Conservation (phyloP, 2,888 invertebrate species). For the Drosophila atripex region DNA sequence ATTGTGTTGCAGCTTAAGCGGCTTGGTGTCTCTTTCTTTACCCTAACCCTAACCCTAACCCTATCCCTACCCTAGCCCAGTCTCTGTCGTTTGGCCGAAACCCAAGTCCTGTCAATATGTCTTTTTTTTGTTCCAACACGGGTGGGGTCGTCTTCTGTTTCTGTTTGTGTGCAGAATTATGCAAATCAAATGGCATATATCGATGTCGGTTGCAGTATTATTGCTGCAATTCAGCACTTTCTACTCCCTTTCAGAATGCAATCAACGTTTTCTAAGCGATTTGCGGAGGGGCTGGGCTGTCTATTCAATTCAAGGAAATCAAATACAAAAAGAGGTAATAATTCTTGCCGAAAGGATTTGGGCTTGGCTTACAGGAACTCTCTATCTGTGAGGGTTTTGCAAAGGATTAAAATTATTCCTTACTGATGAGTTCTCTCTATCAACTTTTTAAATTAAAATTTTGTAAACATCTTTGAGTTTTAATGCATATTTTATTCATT, state of each 20-base stretch:
- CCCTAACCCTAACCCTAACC: slow-evolving; percentile 6
- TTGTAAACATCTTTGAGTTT: background rate
- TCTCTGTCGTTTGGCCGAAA: slow-evolving; percentile 5
- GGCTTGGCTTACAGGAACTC: slow-evolving; percentile 3
- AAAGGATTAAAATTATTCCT: background rate
- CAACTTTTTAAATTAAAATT: background rate
- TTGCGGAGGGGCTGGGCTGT: slow-evolving; percentile 11
- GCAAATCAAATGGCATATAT: slow-evolving; percentile 79
- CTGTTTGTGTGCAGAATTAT: slow-evolving; percentile 56
- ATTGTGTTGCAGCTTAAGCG: slow-evolving; percentile 65
- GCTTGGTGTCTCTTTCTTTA: slow-evolving; percentile 38
- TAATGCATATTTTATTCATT: background rate
- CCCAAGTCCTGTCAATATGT: slow-evolving; percentile 55
- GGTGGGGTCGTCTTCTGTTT: slow-evolving; percentile 47
- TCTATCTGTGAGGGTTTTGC: slow-evolving; percentile 3
- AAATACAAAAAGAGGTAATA: slow-evolving; percentile 23
- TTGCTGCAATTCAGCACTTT: slow-evolving; percentile 74
- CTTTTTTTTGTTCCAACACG: slow-evolving; percentile 6
- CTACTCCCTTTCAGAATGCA: slow-evolving; percentile 45
- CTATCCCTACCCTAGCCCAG: too few species aligned
- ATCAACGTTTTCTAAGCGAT: slow-evolving; percentile 44
- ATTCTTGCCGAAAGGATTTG: slow-evolving; percentile 24
- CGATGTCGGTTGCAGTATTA: slow-evolving; percentile 76
- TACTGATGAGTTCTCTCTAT: background rate
- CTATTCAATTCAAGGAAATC: slow-evolving; percentile 20